These are phyloP conservation scores for Agrilus mali DNA, from an alignment of 2,888 invertebrate genomes.

Conservation along the genomic window DNA sequence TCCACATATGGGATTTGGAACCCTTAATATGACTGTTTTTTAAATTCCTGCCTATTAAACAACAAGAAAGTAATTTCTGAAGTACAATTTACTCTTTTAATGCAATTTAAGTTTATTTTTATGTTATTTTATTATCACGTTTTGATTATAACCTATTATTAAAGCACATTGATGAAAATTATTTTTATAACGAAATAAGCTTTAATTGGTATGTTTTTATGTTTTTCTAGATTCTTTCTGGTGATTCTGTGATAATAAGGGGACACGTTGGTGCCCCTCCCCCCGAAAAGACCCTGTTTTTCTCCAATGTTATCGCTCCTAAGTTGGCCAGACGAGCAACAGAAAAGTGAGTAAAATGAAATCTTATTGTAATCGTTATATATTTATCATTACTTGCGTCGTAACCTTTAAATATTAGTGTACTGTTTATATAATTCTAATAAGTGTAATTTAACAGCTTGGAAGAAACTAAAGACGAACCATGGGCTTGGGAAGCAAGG, in stretches of 20 bases:
- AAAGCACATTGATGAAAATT: not conserved
- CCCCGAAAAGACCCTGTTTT: slow-evolving; percentile 80
- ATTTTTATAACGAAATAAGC: not conserved
- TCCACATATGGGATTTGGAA: slow-evolving; percentile 7
- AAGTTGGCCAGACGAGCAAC: slow-evolving; percentile 70
- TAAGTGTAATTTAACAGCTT: slow-evolving; percentile 30
- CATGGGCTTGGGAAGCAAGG: slow-evolving; percentile 95
- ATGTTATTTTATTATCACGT: too few species aligned
- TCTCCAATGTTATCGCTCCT: slow-evolving; percentile 87
- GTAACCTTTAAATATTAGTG: slow-evolving; percentile 7
- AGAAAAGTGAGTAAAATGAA: slow-evolving; percentile 31
- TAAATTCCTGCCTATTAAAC: too few species aligned
- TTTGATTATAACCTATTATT: slow-evolving; percentile 1
- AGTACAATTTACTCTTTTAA: too few species aligned
- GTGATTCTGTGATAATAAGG: slow-evolving; percentile 88
- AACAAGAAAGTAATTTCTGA: too few species aligned
- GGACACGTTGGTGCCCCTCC: slow-evolving; percentile 81
- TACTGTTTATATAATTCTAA: not conserved
- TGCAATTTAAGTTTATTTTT: too few species aligned
- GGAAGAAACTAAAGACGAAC: slow-evolving; percentile 72
- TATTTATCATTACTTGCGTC: not conserved
- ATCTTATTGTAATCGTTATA: not conserved
- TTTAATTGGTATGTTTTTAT: not conserved
- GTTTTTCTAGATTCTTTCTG: slow-evolving; percentile 73
- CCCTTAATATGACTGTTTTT: too few species aligned